A percentile compares a stretch with the other conserved stretches of the same genome.
phyloP scores from a whole-genome alignment of 2,113 vertebrate species.

The Halichoeres trimaculatus region DNA sequence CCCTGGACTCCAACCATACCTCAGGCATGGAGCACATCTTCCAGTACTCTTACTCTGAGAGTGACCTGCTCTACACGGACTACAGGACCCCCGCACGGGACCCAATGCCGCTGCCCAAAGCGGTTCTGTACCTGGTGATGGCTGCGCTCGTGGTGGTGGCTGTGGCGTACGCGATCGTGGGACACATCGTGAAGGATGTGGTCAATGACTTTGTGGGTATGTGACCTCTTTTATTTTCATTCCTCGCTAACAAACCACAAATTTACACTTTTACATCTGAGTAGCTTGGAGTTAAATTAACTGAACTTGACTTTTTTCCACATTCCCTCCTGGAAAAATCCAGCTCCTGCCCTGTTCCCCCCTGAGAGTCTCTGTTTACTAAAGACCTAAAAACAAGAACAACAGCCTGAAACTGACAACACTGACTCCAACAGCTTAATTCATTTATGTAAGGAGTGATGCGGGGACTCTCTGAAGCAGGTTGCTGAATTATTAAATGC shows the following conservation, averaged over 20 bases:
- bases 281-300: too few relatives aligned
- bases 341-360: neutral
- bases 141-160: conserved; percentile 91
- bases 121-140: conserved; percentile 92
- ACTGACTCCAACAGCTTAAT: neutral
- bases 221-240: conserved; percentile 64
- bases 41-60: conserved; percentile 87
- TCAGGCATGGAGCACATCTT: conserved; percentile 87
- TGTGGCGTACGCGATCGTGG: conserved; percentile 90
- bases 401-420: conserved; percentile 3
- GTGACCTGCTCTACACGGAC: conserved; percentile 87
- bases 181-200: conserved; percentile 92
- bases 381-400: neutral
- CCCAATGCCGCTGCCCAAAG: conserved; percentile 88
- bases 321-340: too few relatives aligned
- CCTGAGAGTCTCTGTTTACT: neutral
- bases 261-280: too few relatives aligned
- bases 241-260: too few relatives aligned
- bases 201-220: conserved; percentile 90
- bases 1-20: conserved; percentile 87
- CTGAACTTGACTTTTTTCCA: too few relatives aligned
- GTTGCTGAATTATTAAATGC: neutral
- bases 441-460: neutral
- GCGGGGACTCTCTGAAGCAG: neutral
- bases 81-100: conserved; percentile 85